Evolutionary conservation across 2,888 invertebrate genomes (phyloP), one percentile per base, ranked within the genome.

Genomic region (Tetramorium bicarinatum): DNA sequence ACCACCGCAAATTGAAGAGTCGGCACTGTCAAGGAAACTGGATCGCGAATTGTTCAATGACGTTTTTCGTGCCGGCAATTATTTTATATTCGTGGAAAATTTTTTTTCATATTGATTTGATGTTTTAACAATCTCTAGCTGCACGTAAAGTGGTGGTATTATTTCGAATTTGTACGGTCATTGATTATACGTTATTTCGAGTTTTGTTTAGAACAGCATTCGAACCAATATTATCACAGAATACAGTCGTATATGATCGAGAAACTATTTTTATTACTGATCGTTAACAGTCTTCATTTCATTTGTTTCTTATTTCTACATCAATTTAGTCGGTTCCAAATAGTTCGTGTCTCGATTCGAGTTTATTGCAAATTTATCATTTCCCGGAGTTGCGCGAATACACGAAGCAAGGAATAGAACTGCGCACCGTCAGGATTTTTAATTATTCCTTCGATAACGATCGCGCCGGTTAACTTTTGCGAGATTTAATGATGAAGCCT

Each of bases 1-100:
- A 91, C 91, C 91, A 91, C 89, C 89, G 91, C 85, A 89, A 87
- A 90, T 90, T 83, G 83, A 85, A 81, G 79, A 74, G 66, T 69
- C 62, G 77, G 72, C 49, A 64, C 69, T 29, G 69, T 38, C 62
- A 54, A 54, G 66, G 29, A 52, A 77, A 77, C n/a, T 69, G 62
- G 61, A 64, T 64, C 62, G 62, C 38, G n/a, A 59, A 47, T 38
- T 41, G 18, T 52, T 67, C 59, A 34, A 69, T 69, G 44, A 54
- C 34, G 21, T 56, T 59, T 69, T 56, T 8, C 25, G 7, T 15
- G 6, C 18, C 11, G 13, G 21, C 25, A 41, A 62, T 54, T 59
- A 59, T 25, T 38, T 25, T 8, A 54, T 25, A 52, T 44, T 75
- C 62, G 15, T 11, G 34, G 13, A 38, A 44, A 34, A 77, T 25